Percentiles rank a stretch among this genome's conserved stretches.
Conservation (phyloP, 2,797 vertebrate genomes). For the Coilia nasus region DNA sequence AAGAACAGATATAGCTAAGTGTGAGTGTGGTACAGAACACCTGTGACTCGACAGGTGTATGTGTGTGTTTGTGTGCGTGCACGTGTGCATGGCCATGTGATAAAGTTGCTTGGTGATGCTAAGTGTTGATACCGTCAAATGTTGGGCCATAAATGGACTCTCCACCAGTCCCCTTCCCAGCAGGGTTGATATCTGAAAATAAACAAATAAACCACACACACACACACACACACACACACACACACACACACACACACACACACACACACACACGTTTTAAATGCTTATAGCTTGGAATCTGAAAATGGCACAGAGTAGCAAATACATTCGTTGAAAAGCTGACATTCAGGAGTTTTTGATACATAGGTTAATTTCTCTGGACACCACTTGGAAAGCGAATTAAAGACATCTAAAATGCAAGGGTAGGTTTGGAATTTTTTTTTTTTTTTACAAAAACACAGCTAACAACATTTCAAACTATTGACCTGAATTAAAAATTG, state of each 20-base stretch:
- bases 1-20: neutral
- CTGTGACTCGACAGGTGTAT: neutral
- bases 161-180: conserved; percentile 78
- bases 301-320: no score
- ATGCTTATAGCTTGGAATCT: no score
- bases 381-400: no score
- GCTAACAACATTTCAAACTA: no score
- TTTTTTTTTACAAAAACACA: no score
- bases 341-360: no score
- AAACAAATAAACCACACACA: conserved; percentile 19
- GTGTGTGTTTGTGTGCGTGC: neutral
- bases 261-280: neutral
- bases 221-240: neutral
- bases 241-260: neutral
- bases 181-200: conserved; percentile 78
- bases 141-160: conserved; percentile 86
- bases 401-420: no score
- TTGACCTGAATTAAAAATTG: no score
- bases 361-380: no score
- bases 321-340: no score
- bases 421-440: no score
- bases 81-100: neutral
- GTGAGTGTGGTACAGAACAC: conserved; percentile 12
- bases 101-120: neutral
- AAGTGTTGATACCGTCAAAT: conserved; percentile 81